Base-by-base conservation (phyloP, 2,113 vertebrate species). In the Etia nguti region DNA sequence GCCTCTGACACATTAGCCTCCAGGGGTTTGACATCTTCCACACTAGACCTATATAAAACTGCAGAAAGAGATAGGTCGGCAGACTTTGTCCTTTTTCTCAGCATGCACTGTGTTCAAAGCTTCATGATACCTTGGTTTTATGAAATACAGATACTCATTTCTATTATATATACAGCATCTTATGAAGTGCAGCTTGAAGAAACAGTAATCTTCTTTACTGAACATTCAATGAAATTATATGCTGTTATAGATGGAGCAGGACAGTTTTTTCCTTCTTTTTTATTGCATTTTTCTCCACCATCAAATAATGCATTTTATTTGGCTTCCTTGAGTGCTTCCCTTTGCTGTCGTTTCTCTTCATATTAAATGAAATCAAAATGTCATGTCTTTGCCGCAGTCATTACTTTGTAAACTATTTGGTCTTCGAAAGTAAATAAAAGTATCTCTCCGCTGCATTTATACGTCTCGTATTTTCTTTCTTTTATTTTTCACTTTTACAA, bases 211-310 rank as follows among this genome's bases (percentile, higher is more conserved):
- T 89, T 80, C 59, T 94, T 93, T 92, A 90, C 79, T 83, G 87
- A 93, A 89, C 83, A 85, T 89, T 91, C 87, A 94, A 91, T 94
- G 85, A 83, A 93, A 93, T 93, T 91, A 95, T 87, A 83, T 70
- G 22, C 31, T 55, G 83, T 85, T 91, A 73, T 60, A 85, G 88
- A 89, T 31, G 54, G 91, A 84, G 50, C 83, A 70, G 20, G 43
- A 68, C 26, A 16, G 26, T n/a, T 86, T 79, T 84, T 20, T 8
- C 15, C 6, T 18, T 9, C 5, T 79, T 82, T 86, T 90, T 93
- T 94, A 94, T 93, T 94, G 83, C 87, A 75, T 87, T 92, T 79
- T 65, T 87, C 86, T 88, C 83, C 18, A 38, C 65, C 22, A 65
- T 92, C 89, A 92, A 83, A 90, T 86, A 92, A 83, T 86, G 88